Conservation (phyloP, 2,797 vertebrate species). For the Hydrolagus colliei region DNA sequence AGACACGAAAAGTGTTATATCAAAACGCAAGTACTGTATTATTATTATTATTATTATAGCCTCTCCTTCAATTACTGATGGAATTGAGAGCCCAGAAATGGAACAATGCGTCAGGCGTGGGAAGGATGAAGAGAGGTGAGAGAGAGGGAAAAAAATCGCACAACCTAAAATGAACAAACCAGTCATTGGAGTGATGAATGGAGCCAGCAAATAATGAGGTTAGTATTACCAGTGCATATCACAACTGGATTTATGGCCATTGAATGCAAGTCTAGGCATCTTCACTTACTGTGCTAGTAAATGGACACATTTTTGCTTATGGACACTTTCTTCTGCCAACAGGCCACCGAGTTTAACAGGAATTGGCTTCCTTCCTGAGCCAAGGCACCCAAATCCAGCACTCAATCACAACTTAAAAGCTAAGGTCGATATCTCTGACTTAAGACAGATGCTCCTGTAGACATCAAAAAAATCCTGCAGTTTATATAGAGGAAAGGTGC, state of each 20-base stretch:
- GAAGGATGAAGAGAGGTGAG: background rate
- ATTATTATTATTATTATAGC: too few species aligned
- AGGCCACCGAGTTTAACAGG: background rate
- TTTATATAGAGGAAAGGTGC: too few species aligned
- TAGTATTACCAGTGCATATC: background rate
- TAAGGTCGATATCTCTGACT: background rate
- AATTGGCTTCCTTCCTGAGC: background rate
- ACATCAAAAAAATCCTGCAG: background rate
- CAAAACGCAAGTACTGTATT: too few species aligned
- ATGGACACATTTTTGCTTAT: background rate
- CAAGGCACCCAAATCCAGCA: background rate
- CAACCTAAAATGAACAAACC: background rate
- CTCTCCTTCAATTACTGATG: too few species aligned
- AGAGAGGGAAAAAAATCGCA: slow-evolving; percentile 7
- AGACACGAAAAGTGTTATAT: too few species aligned
- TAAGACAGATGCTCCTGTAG: background rate
- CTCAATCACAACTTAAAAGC: background rate
- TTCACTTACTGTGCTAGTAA: background rate
- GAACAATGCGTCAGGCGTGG: too few species aligned
- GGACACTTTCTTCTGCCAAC: background rate
- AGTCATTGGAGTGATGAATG: too few species aligned
- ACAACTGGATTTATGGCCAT: background rate
- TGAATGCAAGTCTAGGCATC: background rate
- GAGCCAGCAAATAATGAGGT: background rate
- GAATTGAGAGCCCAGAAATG: too few species aligned